Percentiles rank a stretch among this genome's conserved stretches.
Conservation (phyloP, 2,797 vertebrate genomes). For the Liparis tanakae region DNA sequence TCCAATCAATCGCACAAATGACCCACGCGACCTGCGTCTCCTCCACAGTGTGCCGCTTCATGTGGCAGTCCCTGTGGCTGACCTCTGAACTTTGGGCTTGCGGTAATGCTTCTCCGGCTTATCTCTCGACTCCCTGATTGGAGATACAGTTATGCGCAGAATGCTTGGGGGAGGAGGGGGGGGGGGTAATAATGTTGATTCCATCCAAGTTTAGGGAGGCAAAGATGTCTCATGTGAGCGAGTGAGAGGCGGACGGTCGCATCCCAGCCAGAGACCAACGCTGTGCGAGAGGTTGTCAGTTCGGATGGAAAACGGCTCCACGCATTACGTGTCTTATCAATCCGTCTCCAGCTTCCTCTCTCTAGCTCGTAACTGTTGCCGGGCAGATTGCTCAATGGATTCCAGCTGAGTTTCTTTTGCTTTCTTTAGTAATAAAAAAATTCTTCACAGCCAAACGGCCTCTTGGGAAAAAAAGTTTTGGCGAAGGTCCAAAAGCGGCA, state of each 20-base stretch:
- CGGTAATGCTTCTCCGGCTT: slow-evolving; percentile 6
- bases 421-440: slow-evolving; percentile 21
- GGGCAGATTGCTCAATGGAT: slow-evolving; percentile 17
- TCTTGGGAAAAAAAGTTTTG: slow-evolving; percentile 47
- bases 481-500: slow-evolving; percentile 40
- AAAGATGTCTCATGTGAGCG: slow-evolving; percentile 37
- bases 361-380: not conserved
- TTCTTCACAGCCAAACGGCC: slow-evolving; percentile 27
- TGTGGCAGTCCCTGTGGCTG: not conserved
- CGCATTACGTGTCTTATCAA: slow-evolving; percentile 45
- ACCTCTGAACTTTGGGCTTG: slow-evolving; percentile 21
- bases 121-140: slow-evolving; percentile 9
- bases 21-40: not conserved
- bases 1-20: slow-evolving; percentile 25
- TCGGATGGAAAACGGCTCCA: slow-evolving; percentile 41
- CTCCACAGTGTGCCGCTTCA: not conserved
- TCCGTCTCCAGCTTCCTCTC: slow-evolving; percentile 57
- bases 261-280: not conserved
- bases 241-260: slow-evolving; percentile 19
- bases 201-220: slow-evolving; percentile 30
- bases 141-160: slow-evolving; percentile 36
- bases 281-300: slow-evolving; percentile 37
- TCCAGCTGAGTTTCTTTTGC: slow-evolving; percentile 17
- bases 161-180: not conserved
- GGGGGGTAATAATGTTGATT: slow-evolving; percentile 18